phyloP scores from a whole-genome alignment of 2,888 invertebrate genomes.

The Sceliomorpha sp. region DNA sequence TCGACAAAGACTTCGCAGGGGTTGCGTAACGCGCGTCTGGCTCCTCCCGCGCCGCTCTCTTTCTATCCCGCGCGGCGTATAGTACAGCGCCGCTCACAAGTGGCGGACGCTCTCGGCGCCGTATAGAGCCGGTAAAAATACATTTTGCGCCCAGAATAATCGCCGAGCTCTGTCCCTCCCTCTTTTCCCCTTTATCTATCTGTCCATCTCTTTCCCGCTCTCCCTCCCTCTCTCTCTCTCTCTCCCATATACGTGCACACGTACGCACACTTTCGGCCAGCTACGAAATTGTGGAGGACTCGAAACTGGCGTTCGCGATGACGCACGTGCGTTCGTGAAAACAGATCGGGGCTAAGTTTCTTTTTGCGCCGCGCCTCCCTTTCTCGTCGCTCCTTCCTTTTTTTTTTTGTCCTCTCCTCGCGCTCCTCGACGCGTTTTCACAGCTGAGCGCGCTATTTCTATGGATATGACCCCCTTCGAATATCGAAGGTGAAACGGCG shows the following conservation, averaged over 20 bases:
- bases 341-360: slow-evolving; percentile 6
- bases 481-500: slow-evolving; percentile 47
- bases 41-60: slow-evolving; percentile 10
- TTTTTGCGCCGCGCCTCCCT: neutral
- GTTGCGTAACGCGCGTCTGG: slow-evolving; percentile 10
- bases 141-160: slow-evolving; percentile 72
- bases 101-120: slow-evolving; percentile 49
- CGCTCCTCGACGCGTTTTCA: slow-evolving; percentile 40
- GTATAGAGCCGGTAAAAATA: slow-evolving; percentile 67
- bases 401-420: slow-evolving; percentile 8
- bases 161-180: slow-evolving; percentile 61
- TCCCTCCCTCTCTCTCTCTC: slow-evolving; percentile 9
- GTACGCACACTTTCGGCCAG: too few relatives aligned
- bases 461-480: slow-evolving; percentile 47
- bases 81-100: slow-evolving; percentile 41
- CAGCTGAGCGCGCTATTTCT: slow-evolving; percentile 50
- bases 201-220: slow-evolving; percentile 3
- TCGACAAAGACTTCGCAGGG: slow-evolving; percentile 7
- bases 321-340: slow-evolving; percentile 25
- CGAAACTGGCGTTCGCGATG: slow-evolving; percentile 22
- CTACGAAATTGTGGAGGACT: slow-evolving; percentile 21
- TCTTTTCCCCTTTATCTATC: slow-evolving; percentile 54
- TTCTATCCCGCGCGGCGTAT: slow-evolving; percentile 2
- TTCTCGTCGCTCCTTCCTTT: neutral
- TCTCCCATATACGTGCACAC: too few relatives aligned